Evolutionary conservation across 2,888 invertebrate species (phyloP), one percentile per base, ranked within the genome.

Genomic region (Microctonus hyperodae): DNA sequence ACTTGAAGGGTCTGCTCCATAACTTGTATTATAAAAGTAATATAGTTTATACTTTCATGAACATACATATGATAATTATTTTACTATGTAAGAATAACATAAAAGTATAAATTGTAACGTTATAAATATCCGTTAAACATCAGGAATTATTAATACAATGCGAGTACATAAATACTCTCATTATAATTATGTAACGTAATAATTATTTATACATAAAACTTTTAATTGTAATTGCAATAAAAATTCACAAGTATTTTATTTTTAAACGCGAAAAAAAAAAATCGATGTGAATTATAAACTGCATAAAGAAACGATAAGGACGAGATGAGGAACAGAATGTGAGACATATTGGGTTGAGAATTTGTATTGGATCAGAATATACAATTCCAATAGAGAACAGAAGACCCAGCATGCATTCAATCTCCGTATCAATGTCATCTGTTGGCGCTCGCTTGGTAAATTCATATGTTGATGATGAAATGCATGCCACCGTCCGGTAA

Each of bases 381-480:
- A 25, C 1, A 23, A 25, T 10, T 16, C 7, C 44, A 44, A 44
- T 44, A 7, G 33, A 20, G 22, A 51, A 51, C 35, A 20, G 50
- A 35, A 62, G 33, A 35, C 20, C 51, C 23, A 23, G 11, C 23
- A 11, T 25, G n/a, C 51, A 20, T 50, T 33, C 60, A 48, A 50
- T 51, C 35, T 35, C 35, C 35, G 33, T 62, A 62, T 62, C 51
- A 62, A 62, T 59, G 48, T 59, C 48, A 48, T 62, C 61, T 35
- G 25, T 22, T 16, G 9, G 1, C 44, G 9, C 7, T 16, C 16
- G 16, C 5, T 44, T 1, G 7, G 16, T 7, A 44, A n/a, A 40
- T 40, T 4, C 16, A 44, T 44, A 44, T n/a, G 16, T 1, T n/a
- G 1, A 3, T 33, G 51, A 35, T 33, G 23, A 53, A 62, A 62